Percentiles rank a stretch among this genome's conserved stretches.
These are phyloP conservation scores for Columbina picui DNA, from an alignment of 2,113 vertebrate species.

Conservation along the genomic window DNA sequence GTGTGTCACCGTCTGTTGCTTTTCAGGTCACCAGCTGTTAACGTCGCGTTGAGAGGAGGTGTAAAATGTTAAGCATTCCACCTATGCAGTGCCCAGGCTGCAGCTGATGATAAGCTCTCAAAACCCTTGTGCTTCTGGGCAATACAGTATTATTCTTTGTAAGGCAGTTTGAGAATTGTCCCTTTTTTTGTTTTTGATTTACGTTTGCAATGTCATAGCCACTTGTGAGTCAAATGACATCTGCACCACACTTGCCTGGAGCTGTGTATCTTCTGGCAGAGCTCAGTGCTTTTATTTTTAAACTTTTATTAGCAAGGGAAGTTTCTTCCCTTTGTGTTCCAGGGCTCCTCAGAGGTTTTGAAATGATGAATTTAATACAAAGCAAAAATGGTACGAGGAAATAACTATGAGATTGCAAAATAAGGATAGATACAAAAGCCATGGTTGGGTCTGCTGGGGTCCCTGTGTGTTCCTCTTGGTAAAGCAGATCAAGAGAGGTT, in stretches of 20 bases:
- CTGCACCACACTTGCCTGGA: not conserved
- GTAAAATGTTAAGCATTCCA: not conserved
- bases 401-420: not conserved
- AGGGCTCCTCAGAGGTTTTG: not conserved
- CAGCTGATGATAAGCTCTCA: not conserved
- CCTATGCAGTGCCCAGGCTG: not conserved
- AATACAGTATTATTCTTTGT: not conserved
- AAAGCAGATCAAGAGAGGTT: too few relatives aligned
- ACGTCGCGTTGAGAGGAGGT: not conserved
- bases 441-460: fast-evolving
- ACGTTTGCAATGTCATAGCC: not conserved
- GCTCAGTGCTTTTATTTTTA: not conserved
- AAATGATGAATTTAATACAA: not conserved
- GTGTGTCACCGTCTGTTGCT: not conserved
- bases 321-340: fast-evolving
- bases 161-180: not conserved
- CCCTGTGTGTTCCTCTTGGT: fast-evolving
- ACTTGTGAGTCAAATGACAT: not conserved
- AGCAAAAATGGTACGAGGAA: not conserved
- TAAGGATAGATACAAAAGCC: fast-evolving
- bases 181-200: not conserved
- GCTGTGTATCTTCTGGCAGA: fast-evolving
- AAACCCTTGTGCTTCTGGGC: fast-evolving
- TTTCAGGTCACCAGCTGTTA: not conserved
- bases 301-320: not conserved